Evolutionary conservation across 1,140 invertebrate species (phyloP).

Genomic region (Drosophila ambigua): DNA sequence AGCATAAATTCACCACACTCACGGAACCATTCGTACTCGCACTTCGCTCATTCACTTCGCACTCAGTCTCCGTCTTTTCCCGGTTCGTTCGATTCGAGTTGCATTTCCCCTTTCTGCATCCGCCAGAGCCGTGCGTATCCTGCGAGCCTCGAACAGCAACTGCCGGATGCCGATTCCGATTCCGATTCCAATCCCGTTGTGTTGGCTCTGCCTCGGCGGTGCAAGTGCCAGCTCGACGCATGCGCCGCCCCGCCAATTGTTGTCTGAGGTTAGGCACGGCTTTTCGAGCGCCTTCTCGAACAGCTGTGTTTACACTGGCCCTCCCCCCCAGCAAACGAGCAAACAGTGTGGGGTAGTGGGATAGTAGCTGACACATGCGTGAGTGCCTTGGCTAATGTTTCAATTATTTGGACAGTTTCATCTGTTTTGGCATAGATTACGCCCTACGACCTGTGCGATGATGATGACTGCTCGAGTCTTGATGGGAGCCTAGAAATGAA

Average conservation of each 20-base stretch:
- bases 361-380: slow-evolving; percentile 37
- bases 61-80: slow-evolving; percentile 50
- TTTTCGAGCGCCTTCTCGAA: slow-evolving; percentile 29
- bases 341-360: neutral
- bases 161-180: slow-evolving; percentile 29
- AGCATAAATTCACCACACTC: slow-evolving; percentile 65
- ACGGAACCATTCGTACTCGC: slow-evolving; percentile 38
- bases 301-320: slow-evolving; percentile 68
- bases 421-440: slow-evolving; percentile 33
- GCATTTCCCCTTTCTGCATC: slow-evolving; percentile 47
- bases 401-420: slow-evolving; percentile 60
- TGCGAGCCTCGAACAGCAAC: slow-evolving; percentile 79
- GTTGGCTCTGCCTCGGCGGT: slow-evolving; percentile 21
- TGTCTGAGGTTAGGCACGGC: slow-evolving; percentile 77
- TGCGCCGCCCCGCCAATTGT: slow-evolving; percentile 60
- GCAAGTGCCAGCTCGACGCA: slow-evolving; percentile 49
- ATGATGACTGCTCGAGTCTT: slow-evolving; percentile 9
- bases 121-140: slow-evolving; percentile 76
- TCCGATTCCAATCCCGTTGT: slow-evolving; percentile 5
- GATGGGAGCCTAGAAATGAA: neutral
- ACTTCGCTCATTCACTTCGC: slow-evolving; percentile 28
- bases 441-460: slow-evolving; percentile 15
- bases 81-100: slow-evolving; percentile 19
- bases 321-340: slow-evolving; percentile 3
- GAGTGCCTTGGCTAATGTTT: slow-evolving; percentile 68